Percentiles rank a stretch among this genome's conserved stretches.
Conservation (phyloP, 2,888 invertebrate species). For the Thumatha senex region DNA sequence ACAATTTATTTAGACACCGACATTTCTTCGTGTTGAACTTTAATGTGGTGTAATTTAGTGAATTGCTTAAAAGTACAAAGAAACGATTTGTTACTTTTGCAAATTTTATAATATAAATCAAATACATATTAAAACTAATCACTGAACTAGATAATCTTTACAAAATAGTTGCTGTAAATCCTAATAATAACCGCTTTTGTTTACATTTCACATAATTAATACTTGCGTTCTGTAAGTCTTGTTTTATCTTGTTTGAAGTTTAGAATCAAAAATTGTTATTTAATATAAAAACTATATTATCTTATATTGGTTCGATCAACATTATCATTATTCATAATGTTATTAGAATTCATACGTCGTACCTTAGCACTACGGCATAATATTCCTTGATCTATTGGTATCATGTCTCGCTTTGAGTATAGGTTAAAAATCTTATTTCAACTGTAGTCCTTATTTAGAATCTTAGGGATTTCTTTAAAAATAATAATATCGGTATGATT, state of each 20-base stretch:
- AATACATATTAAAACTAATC: constrained; percentile 75
- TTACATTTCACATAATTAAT: constrained; percentile 59
- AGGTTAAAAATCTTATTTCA: constrained; percentile 65
- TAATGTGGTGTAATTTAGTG: constrained; percentile 82
- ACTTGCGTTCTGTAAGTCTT: constrained; percentile 57
- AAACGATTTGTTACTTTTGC: constrained; percentile 88
- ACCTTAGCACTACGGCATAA: constrained; percentile 64
- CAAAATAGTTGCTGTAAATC: constrained; percentile 77
- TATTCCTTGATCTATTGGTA: constrained; percentile 59
- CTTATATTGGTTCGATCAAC: constrained; percentile 55
- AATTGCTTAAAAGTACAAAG: constrained; percentile 89
- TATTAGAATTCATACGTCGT: constrained; percentile 48
- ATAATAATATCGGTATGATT: constrained; percentile 55
- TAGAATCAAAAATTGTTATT: constrained; percentile 75
- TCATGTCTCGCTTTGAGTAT: constrained; percentile 62
- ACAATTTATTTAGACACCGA: constrained; percentile 79
- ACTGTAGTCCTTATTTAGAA: constrained; percentile 66
- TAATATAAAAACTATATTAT: constrained; percentile 64
- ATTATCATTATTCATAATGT: constrained; percentile 54
- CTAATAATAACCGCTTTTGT: constrained; percentile 63
- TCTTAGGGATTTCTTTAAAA: constrained; percentile 67
- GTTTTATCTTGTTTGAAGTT: constrained; percentile 68
- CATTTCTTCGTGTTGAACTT: constrained; percentile 75
- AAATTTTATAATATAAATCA: constrained; percentile 86
- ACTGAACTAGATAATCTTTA: constrained; percentile 73